Base-by-base conservation (phyloP, 2,797 vertebrate genomes). In the Sebastes aleutianus region DNA sequence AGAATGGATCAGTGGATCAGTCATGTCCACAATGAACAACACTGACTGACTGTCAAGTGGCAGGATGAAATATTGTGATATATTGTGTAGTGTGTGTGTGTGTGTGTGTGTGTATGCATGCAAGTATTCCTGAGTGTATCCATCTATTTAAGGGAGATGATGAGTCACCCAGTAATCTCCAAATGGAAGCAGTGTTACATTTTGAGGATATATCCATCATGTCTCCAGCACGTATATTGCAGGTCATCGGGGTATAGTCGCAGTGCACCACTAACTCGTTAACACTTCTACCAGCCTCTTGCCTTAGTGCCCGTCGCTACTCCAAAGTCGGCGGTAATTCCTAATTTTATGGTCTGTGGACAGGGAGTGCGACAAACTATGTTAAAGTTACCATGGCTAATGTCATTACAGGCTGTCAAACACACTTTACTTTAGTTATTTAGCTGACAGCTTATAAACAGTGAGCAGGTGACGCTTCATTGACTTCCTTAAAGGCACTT, bases 391-490 rank as follows among this genome's bases (percentile, higher is more conserved):
- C 73, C 69, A 31, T 85, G 76, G 71, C 85, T 91, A 85, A 90
- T 88, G 85, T 83, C 85, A 87, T 91, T 87, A 86, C 70, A 82
- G 61, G 74, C 87, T 88, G 84, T 92, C 89, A 84, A 34, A 88
- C 58, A 75, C 71, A 74, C 39, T 83, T 88, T 78, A 68, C 27
- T 83, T 66, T 43, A 65, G 57, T 84, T 77, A 66, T 84, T 78
- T 62, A 63, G 81, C 83, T 74, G 85, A 77, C 79, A 67, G 85
- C 57, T 84, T 77, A 69, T 50, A 84, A 74, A 77, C 36, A 76
- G 34, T 54, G 69, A 80, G 62, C 80, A 87, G 80, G 79, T 88
- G 27, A 85, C 64, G 85, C 83, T 72, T 83, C 73, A 56, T 12
- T 76, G 54, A 74, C 72, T 85, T 74, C 56, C 56, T 66, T 64